Evolutionary conservation across 2,888 invertebrate species (phyloP), one percentile per base, ranked within the genome.

Genomic region (Stegana nigrithorax): DNA sequence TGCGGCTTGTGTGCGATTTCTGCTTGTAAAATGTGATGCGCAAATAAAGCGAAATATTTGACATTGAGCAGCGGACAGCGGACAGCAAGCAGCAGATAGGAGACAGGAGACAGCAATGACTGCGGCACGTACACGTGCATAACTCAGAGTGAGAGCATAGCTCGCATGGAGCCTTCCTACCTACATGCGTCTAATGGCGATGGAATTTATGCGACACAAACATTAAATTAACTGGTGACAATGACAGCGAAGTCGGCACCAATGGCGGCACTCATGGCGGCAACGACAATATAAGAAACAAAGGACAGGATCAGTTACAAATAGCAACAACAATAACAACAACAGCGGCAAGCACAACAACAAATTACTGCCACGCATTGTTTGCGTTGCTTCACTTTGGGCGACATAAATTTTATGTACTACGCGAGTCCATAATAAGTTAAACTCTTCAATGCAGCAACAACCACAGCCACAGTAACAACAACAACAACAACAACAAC

Each of bases 331-430:
- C 62, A 67, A 47, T 59, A 55, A 39, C n/a, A 21, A 12, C 45
- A 19, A 57, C 25, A 25, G 8, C 23, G 42, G 23, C 42, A 32
- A 26, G 17, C 67, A 55, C 68, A 74, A 67, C 69, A 64, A 79
- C 79, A 75, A 79, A 75, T 75, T 75, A 79, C 80, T 79, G 73
- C 80, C 78, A 70, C 78, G 77, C 79, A 75, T 77, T 77, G 79
- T 77, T 73, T 70, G 77, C 75, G 79, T 71, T 71, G 78, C 26
- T 56, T 61, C 75, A 55, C 56, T 64, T 75, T 70, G 77, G 79
- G 63, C 79, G 75, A 65, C 67, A 75, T 75, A 68, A 68, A 72
- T 70, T 73, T 64, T 66, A 65, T 73, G 66, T 77, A 75, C 73
- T 42, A 7, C 14, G 42, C 42, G n/a, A n/a, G n/a, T n/a, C n/a